Percentiles rank a stretch among this genome's conserved stretches.
Conservation (phyloP, 2,113 vertebrate genomes). For the Cyanocitta stelleri region DNA sequence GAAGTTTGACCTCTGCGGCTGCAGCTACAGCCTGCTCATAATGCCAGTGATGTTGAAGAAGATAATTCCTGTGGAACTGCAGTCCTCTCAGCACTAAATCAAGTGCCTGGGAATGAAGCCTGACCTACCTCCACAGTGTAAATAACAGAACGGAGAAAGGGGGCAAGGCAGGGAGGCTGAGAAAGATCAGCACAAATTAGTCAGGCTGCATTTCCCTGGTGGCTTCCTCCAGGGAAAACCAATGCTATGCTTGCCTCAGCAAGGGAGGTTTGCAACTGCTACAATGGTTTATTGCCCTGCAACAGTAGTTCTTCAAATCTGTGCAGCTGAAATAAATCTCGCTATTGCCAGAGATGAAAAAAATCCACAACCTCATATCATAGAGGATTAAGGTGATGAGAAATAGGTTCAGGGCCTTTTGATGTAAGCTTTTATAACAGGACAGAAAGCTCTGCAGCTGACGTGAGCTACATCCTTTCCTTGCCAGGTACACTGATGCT, state of each 20-base stretch:
- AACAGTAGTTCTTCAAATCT: neutral
- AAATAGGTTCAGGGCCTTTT: neutral
- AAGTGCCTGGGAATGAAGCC: neutral
- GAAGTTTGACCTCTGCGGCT: neutral
- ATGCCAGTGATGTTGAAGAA: neutral
- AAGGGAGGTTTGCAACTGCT: neutral
- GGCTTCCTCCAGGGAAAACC: neutral
- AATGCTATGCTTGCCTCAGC: neutral
- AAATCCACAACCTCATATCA: neutral
- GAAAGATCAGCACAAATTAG: neutral
- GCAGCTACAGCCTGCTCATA: neutral
- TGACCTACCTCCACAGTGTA: neutral
- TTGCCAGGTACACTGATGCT: neutral
- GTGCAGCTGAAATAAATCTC: neutral
- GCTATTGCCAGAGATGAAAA: neutral
- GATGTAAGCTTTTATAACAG: neutral
- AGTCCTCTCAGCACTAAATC: neutral
- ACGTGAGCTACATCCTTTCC: neutral
- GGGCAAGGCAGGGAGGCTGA: neutral
- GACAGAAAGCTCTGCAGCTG: neutral
- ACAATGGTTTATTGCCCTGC: neutral
- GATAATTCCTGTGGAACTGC: neutral
- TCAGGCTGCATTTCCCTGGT: neutral
- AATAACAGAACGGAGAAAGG: neutral
- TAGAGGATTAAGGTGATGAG: neutral